Base-by-base conservation (phyloP, 2,797 vertebrate species). In the Oreochromis mossambicus region DNA sequence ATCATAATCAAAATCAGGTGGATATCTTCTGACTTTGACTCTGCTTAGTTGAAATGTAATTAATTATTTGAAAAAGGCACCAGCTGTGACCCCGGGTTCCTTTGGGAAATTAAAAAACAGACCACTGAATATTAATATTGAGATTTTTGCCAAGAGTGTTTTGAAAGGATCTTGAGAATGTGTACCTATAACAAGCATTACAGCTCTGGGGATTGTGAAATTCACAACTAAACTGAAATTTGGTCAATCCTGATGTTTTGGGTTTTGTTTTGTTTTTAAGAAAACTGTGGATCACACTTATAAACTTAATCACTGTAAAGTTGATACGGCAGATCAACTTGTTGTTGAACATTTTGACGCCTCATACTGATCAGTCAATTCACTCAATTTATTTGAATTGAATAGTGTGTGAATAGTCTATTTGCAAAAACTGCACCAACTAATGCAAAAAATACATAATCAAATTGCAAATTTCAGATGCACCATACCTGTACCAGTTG, bases 401-500 rank as follows among this genome's bases (percentile, higher is more conserved):
- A 66, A 66, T 66, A 66, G 61, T 38, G 61, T 36, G 1, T 38
- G 58, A 63, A 36, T 63, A 63, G 4, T 68, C 1, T 1, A 41
- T 68, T 68, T 14, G 19, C 26, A 52, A 79, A 77, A 29, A 52
- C 34, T 48, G 17, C 14, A 55, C 7, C 8, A 1, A 17, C 21
- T n/a, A 46, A 29, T 24, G 17, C 10, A 48, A 15, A 50, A 79
- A n/a, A 61, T 9, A n/a, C 2, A 32, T 5, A 19, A 75, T 55
- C 1, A 7, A 8, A 82, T 12, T 46, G 10, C 3, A 66, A 46
- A n/a, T 13, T 4, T 5, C 29, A 29, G 29, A 78, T 52, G 17
- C 2, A 56, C 3, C 84, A 61, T 97, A 99, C 98, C 97, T 98
- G 97, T 43, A 99, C 97, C 0, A 99, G 97, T 90, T 99, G 98